These are phyloP conservation scores for Germaria angustata DNA, from an alignment of 2,888 invertebrate genomes.

Conservation along the genomic window DNA sequence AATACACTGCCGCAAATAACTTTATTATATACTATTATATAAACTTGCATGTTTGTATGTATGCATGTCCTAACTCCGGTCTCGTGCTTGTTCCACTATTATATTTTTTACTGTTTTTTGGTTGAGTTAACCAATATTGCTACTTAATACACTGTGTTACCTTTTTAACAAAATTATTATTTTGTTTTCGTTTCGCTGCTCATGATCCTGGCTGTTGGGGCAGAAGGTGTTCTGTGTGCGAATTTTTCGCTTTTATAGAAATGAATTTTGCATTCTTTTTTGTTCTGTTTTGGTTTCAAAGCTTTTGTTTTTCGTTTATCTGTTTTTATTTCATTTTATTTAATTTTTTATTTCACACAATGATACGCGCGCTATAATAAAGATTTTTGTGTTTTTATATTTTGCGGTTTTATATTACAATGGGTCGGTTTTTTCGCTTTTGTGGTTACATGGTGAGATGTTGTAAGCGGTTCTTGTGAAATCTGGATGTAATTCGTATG, in stretches of 20 bases:
- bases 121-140: conserved; percentile 53
- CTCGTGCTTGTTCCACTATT: neutral
- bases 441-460: neutral
- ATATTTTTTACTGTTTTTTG: conserved; percentile 22
- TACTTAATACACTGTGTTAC: conserved; percentile 61
- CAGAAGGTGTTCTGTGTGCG: conserved; percentile 18
- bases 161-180: conserved; percentile 50
- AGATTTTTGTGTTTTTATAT: conserved; percentile 54
- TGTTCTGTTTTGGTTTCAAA: neutral
- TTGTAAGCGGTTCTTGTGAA: neutral
- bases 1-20: neutral
- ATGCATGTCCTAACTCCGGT: neutral
- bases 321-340: conserved; percentile 21
- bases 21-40: neutral
- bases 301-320: conserved; percentile 42
- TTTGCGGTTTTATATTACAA: conserved; percentile 53
- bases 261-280: conserved; percentile 17
- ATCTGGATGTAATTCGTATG: neutral
- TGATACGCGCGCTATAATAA: conserved; percentile 55
- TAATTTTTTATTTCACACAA: conserved; percentile 31
- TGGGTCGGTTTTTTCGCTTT: conserved; percentile 19
- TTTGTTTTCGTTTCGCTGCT: neutral
- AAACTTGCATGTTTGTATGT: neutral
- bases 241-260: conserved; percentile 18
- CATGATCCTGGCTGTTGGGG: conserved; percentile 3